These are phyloP conservation scores for Actinia equina DNA, from an alignment of 64 coral and sea anemone genomes.

Conservation along the genomic window DNA sequence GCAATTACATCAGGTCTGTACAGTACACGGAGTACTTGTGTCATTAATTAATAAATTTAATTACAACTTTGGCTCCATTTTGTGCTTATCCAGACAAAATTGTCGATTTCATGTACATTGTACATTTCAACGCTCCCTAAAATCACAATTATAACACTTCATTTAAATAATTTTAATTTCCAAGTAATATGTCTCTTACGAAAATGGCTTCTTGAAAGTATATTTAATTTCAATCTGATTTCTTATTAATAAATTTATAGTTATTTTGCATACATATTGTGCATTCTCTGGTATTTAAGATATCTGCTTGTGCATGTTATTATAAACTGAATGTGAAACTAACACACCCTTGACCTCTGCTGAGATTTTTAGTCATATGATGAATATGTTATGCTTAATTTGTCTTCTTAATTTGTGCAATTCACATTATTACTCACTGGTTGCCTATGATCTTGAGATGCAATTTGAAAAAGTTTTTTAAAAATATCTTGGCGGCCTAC, in stretches of 20 bases:
- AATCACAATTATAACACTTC: not conserved
- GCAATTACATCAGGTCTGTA: not conserved
- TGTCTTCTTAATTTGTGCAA: not conserved
- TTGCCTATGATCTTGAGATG: not conserved
- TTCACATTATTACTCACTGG: not conserved
- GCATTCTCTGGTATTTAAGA: not conserved
- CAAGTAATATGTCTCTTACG: too few relatives aligned
- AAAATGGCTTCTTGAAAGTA: not conserved
- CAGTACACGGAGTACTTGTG: not conserved
- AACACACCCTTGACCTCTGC: not conserved
- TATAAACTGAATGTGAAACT: not conserved
- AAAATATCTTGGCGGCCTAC: not conserved
- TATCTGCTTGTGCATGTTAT: not conserved
- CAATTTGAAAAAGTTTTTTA: not conserved
- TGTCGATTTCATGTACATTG: not conserved
- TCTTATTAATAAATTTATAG: not conserved
- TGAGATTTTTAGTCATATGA: not conserved
- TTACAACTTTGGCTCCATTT: not conserved
- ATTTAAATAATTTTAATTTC: too few relatives aligned
- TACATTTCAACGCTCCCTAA: not conserved
- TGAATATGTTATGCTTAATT: not conserved
- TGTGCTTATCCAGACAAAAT: not conserved
- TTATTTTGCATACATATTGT: not conserved
- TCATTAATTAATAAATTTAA: not conserved
- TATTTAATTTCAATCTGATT: not conserved